Evolutionary conservation across 1,140 invertebrate genomes (phyloP), one percentile per base, ranked within the genome.

Genomic region (Gryllus bimaculatus): DNA sequence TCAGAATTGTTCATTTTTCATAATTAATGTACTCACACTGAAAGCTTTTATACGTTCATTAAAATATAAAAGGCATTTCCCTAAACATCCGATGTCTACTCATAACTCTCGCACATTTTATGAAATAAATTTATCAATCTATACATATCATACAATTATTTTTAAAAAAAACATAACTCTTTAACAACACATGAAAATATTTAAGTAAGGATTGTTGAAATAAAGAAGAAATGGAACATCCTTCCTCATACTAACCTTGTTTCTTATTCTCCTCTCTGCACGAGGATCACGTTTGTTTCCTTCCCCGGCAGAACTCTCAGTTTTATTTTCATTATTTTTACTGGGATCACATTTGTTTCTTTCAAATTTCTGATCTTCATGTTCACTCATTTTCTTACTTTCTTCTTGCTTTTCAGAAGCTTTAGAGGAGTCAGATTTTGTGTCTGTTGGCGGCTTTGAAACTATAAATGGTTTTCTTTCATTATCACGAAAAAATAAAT

Each of bases 211-310:
- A 48, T 66, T 47, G 10, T 75, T 47, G 47, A n/a, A 76, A 76
- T 77, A 49, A 78, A 77, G 20, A 18, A 74, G 75, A 79, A 48
- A 78, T 80, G 74, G 47, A 21, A 80, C 26, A 39, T 39, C 26
- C 26, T 39, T 80, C 7, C 10, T 7, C 10, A 66, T 66, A 81
- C 48, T 81, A 85, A 91, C 91, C 87, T 92, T 92, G 83, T 92
- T 92, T 82, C 90, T 87, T 83, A 91, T 92, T 82, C 91, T 88
- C 79, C 90, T 87, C 83, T 91, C 90, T 26, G 88, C 83, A 49
- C 90, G 86, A 21, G 89, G 88, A 82, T 91, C 90, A 73, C 86
- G 87, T 75, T 87, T 87, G 26, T 75, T 66, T 8, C 48, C 73
- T 18, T 79, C 73, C 8, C 47, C 73, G 8, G 73, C 18, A 18